Evolutionary conservation across 1,140 invertebrate genomes (phyloP).

Genomic region (Cydia strobilella): DNA sequence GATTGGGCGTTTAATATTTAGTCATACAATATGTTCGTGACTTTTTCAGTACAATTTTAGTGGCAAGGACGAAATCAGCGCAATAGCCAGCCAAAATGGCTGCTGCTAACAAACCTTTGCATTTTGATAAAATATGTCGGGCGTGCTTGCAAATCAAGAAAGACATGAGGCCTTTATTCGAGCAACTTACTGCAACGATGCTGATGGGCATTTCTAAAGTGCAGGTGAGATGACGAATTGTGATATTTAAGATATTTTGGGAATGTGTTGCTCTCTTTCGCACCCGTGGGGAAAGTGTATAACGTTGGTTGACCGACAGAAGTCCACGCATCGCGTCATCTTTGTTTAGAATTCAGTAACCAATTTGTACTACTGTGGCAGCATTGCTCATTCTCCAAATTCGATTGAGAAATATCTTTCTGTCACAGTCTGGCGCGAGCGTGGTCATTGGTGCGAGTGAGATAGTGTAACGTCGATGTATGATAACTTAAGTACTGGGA

Average conservation of each 20-base stretch:
- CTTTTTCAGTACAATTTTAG: conserved; percentile 11
- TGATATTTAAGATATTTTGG: conserved; percentile 57
- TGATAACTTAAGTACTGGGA: conserved; percentile 13
- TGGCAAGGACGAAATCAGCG: conserved; percentile 63
- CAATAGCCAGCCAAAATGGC: conserved; percentile 73
- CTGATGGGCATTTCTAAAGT: conserved; percentile 82
- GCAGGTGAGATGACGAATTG: conserved; percentile 72
- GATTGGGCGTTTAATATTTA: not conserved
- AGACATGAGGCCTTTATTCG: conserved; percentile 82
- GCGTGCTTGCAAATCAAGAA: conserved; percentile 82
- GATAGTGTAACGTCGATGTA: conserved; percentile 17
- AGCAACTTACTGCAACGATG: conserved; percentile 82
- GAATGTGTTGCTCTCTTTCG: conserved; percentile 67
- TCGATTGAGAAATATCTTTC: conserved; percentile 70
- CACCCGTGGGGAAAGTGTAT: conserved; percentile 42
- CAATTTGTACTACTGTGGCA: conserved; percentile 59
- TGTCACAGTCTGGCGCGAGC: conserved; percentile 59
- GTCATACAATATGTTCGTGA: not conserved
- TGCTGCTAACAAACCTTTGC: conserved; percentile 63
- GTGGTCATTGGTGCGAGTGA: conserved; percentile 39
- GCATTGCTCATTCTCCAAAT: conserved; percentile 62
- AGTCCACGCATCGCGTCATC: conserved; percentile 66
- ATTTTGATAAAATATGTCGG: conserved; percentile 82
- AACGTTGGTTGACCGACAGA: conserved; percentile 44
- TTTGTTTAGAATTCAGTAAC: conserved; percentile 74